Evolutionary conservation across 2,797 vertebrate species (phyloP).

Genomic region (Oryzias sinensis): DNA sequence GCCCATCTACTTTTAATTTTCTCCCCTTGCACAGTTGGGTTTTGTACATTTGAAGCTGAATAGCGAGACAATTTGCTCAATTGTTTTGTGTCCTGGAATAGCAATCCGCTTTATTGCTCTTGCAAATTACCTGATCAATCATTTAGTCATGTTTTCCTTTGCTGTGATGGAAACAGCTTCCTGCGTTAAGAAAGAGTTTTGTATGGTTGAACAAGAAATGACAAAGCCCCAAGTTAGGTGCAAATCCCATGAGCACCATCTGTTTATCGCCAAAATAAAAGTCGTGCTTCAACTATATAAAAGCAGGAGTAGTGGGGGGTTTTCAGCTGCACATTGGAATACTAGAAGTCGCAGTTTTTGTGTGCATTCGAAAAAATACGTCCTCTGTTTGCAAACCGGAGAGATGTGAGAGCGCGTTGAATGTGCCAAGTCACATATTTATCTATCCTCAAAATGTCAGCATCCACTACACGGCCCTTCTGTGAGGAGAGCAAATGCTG

Average conservation of each 20-base stretch:
- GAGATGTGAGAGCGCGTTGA: conserved; percentile 11
- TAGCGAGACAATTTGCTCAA: conserved; percentile 17
- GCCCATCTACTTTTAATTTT: not conserved
- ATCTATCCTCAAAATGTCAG: conserved; percentile 55
- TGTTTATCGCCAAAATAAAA: not conserved
- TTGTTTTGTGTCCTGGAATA: conserved; percentile 6
- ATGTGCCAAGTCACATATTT: conserved; percentile 42
- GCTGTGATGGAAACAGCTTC: conserved; percentile 14
- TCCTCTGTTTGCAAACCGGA: conserved; percentile 18
- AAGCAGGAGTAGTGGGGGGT: not conserved
- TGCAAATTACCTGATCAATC: conserved; percentile 24
- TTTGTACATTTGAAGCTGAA: conserved; percentile 3
- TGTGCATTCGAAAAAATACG: conserved; percentile 14
- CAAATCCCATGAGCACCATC: conserved; percentile 1
- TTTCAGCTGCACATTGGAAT: not conserved
- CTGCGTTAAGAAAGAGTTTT: not conserved
- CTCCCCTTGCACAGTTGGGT: not conserved
- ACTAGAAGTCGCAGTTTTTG: conserved; percentile 1
- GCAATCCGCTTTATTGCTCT: conserved; percentile 14
- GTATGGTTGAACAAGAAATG: not conserved
- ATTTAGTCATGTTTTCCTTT: conserved; percentile 19
- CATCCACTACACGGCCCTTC: conserved; percentile 37
- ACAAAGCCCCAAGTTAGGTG: not conserved
- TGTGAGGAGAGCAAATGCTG: conserved; percentile 48
- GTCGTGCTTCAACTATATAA: not conserved